Base-by-base conservation (phyloP, 2,797 vertebrate genomes). In the Halcyon smyrnensis region DNA sequence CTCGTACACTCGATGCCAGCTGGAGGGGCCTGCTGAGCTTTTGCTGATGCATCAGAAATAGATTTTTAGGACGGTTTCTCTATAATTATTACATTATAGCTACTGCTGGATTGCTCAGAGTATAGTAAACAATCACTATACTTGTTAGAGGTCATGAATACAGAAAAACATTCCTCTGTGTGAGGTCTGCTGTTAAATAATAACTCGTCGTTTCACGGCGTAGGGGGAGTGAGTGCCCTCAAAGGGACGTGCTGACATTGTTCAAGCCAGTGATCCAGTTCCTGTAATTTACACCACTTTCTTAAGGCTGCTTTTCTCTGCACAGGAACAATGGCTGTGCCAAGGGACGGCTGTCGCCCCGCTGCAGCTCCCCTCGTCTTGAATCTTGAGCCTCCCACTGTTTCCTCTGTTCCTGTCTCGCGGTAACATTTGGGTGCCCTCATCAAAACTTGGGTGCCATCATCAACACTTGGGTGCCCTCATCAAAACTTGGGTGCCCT, bases 31-130 rank as follows among this genome's bases (percentile, higher is more conserved):
- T 81, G 85, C 85, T 71, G 74, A 65, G 63, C 79, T 97, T 85
- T 79, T 93, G 96, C 95, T 97, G 96, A 96, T 94, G 67, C 73
- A 93, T 81, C 94, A 92, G 85, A 96, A 95, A 95, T 93, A 23
- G 50, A 93, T 93, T 95, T 97, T 93, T 90, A 93, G 95, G 95
- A 87, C 77, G 71, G 56, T 96, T 97, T 95, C 92, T 91, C 82
- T 97, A 39, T 96, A 96, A 97, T 97, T 97, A 96, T 97, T 96
- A 88, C 89, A 96, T 97, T 97, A 96, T 94, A 95, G 87, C 75
- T 89, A 57, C 88, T 95, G 90, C 88, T 88, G 91, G 67, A 75
- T 91, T 84, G 84, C 92, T 96, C 60, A 54, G 88, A 89, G 83
- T 74, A 69, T 96, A 94, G 95, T 96, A 97, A 97, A 97, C 96